Evolutionary conservation across 2,113 vertebrate genomes (phyloP), one percentile per base, ranked within the genome.

Genomic region (Sorex araneus): DNA sequence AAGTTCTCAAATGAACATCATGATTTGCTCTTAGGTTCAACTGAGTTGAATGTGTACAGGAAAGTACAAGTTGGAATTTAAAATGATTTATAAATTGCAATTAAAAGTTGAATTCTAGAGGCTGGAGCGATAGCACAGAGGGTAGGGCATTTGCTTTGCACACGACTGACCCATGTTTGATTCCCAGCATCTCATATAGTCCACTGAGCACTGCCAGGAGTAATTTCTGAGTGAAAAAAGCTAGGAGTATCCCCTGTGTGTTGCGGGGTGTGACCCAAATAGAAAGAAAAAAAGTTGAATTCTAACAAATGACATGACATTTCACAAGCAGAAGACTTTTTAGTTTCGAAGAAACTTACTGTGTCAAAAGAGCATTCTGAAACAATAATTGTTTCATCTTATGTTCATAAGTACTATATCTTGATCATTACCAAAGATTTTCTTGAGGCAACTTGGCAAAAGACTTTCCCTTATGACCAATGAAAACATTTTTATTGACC

Each of bases 321-420:
- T 45, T 25, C 77, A 70, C 21, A 73, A 84, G 64, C 28, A 45
- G 2, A 27, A 74, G 23, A 63, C 25, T 64, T 69, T 77, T 32
- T 88, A 32, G 30, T 84, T 92, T 87, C 57, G 63, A 82, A 50
- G 63, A 25, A 78, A 78, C 84, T 69, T 70, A 3, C 32, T 75
- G 66, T 67, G 23, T 69, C 77, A 45, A 77, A 92, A 87, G 3
- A 66, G 2, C 19, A 67, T 32, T 73, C 30, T 25, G 81, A 43
- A 81, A 84, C 18, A 63, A 66, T 8, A 66, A 25, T 60, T 83
- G 80, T 83, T 73, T 76, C 21, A 67, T 89, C 60, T 85, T 73
- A 57, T 66, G 7, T 40, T 81, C 88, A 90, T 13, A 88, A 86
- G 91, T 60, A 73, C 21, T 92, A 75, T 79, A 88, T 63, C 67